Conservation (phyloP, 2,113 vertebrate species). For the Muntiacus reevesi region DNA sequence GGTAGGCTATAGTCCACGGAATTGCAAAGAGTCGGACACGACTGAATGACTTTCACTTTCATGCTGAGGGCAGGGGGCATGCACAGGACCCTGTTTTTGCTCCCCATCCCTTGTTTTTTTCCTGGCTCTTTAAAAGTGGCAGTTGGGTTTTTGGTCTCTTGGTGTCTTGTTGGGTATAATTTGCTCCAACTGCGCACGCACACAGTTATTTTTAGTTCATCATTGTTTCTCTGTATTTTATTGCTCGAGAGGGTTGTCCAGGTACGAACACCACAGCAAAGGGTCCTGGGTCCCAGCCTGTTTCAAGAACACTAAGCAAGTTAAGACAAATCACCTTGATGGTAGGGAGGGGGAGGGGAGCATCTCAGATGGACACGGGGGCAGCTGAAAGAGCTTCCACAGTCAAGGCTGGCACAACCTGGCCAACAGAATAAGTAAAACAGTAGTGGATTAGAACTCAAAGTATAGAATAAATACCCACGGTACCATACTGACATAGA, state of each 20-base stretch:
- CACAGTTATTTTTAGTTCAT: background rate
- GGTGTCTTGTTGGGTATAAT: background rate
- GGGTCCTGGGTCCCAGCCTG: background rate
- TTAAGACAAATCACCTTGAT: background rate
- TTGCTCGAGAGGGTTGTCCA: background rate
- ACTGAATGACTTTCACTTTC: background rate
- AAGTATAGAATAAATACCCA: background rate
- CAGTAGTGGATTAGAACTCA: background rate
- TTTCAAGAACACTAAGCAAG: background rate
- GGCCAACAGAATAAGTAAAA: background rate
- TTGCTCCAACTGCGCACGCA: background rate
- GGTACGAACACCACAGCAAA: background rate
- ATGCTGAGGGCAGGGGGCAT: background rate
- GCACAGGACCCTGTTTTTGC: background rate
- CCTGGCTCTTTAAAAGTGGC: background rate
- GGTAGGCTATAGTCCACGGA: background rate
- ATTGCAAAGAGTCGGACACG: fast-evolving
- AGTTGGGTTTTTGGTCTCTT: background rate
- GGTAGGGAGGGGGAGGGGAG: background rate
- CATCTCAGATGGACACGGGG: background rate
- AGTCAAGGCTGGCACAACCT: background rate
- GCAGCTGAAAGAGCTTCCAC: background rate
- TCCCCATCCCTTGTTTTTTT: background rate
- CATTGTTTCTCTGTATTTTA: background rate
- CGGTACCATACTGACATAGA: background rate